Evolutionary conservation across 1,140 invertebrate genomes (phyloP), one percentile per base, ranked within the genome.

Genomic region (Drosophila ercepeae): DNA sequence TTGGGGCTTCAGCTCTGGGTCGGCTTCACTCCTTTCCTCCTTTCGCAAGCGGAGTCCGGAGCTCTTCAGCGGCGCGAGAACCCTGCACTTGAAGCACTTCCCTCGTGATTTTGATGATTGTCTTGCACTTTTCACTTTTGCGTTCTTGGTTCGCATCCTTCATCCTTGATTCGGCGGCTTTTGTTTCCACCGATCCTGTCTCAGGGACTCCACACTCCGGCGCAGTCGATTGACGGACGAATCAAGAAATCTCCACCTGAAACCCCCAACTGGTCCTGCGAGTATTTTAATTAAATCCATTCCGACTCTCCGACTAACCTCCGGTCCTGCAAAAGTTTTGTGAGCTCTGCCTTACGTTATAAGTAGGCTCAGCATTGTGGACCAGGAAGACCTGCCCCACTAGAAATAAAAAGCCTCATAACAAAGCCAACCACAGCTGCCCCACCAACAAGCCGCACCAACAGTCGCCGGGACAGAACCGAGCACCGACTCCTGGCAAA

Each of bases 281-380:
- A 65, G 67, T 67, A 46, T 63, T 81, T 86, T 86, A 86, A 86
- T 86, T 86, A 86, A 86, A 86, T 69, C 81, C 64, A 68, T 67
- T 68, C 46, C 61, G 25, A 19, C 25, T 23, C 27, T 29, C 27
- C n/a, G 23, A 14, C 27, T 25, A 18, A 63, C 23, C 45, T 32
- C 5, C 42, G n/a, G 48, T 39, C 27, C 27, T 58, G 65, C 11
- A 52, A 83, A 78, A 71, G 39, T 69, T 69, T 68, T 44, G 3
- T 32, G 29, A 48, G 41, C 29, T 29, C 45, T 36, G 14, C 45
- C 14, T 21, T 4, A 53, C 58, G 69, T 70, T 60, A 39, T 64
- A 79, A 65, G 61, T 79, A 86, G 79, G 81, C 75, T 64, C 81
- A 54, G 82, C 61, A 73, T 76, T 65, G 71, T 54, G 60, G 67